Base-by-base conservation (phyloP, 2,797 vertebrate genomes). In the Helicolenus hilgendorfi region DNA sequence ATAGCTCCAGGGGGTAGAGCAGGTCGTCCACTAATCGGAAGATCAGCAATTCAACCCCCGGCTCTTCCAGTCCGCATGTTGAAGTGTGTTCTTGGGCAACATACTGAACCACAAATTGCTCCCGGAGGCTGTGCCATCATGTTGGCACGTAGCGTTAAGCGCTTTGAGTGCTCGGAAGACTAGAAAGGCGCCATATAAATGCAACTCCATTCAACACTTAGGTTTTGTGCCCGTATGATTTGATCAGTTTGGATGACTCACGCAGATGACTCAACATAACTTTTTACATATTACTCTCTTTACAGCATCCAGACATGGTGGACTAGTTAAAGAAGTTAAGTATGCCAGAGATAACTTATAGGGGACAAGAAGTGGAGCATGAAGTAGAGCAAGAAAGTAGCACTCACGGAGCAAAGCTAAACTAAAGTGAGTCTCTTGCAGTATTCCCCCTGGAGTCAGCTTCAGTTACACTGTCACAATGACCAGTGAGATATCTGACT, bases 331-430 rank as follows among this genome's bases (percentile, higher is more conserved):
- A 87, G 45, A 90, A 90, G 77, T 77, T 86, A 94, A 92, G 83
- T 94, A 59, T 94, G 94, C 88, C 90, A 92, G 45, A 84, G 27
- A 79, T 76, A 88, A 93, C 70, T 93, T 94, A 83, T 69, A 87
- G 89, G 86, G 83, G 84, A 85, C 93, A 94, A 92, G 91, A 97
- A 97, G 87, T 97, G 84, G 96, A 97, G 96, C 97, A 97, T 84
- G 89, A 97, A 97, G 93, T 97, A 84, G 96, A 96, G 91, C 97
- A 96, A 82, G 86, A 92, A 96, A 97, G 94, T 95, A 94, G 94
- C 92, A 92, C 95, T 95, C 72, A 11, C 79, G 90, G 75, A 84
- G 86, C 81, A 89, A 91, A 92, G 87, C 94, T 72, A 85, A 91
- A 94, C 55, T 86, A 72, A 87, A 88, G 69, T 59, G 70, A 81